Conservation (phyloP, 2,113 vertebrate species). For the Brachionichthys hirsutus region DNA sequence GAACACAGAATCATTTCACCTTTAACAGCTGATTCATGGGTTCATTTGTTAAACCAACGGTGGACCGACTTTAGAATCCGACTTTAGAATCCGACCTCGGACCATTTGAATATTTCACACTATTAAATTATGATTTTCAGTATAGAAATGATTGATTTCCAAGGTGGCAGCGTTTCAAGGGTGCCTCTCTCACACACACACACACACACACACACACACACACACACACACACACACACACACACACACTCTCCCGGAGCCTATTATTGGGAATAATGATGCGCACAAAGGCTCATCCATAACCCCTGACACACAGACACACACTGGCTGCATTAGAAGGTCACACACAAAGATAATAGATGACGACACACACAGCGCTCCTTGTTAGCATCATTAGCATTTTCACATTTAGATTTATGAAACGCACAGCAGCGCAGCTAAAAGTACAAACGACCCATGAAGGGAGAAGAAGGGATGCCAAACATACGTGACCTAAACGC, state of each 20-base stretch:
- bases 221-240: constrained; percentile 7
- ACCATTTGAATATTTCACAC: not conserved
- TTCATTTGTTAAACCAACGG: not conserved
- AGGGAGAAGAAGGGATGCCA: no score
- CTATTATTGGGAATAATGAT: constrained; percentile 57
- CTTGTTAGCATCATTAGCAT: constrained; percentile 1
- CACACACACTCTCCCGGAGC: constrained; percentile 15
- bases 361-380: not conserved
- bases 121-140: not conserved
- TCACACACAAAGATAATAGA: constrained; percentile 15
- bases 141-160: not conserved
- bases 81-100: not conserved
- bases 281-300: constrained; percentile 43
- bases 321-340: constrained; percentile 3
- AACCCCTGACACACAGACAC: constrained; percentile 31
- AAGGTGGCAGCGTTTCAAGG: not conserved
- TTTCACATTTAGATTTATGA: not conserved
- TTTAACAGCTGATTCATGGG: no score
- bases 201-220: constrained; percentile 6
- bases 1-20: no score
- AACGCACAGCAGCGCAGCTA: not conserved
- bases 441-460: not conserved
- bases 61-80: no score
- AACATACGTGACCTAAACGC: no score
- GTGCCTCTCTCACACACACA: not conserved